phyloP scores from a whole-genome alignment of 2,113 vertebrate species.

The Corythaixoides concolor region DNA sequence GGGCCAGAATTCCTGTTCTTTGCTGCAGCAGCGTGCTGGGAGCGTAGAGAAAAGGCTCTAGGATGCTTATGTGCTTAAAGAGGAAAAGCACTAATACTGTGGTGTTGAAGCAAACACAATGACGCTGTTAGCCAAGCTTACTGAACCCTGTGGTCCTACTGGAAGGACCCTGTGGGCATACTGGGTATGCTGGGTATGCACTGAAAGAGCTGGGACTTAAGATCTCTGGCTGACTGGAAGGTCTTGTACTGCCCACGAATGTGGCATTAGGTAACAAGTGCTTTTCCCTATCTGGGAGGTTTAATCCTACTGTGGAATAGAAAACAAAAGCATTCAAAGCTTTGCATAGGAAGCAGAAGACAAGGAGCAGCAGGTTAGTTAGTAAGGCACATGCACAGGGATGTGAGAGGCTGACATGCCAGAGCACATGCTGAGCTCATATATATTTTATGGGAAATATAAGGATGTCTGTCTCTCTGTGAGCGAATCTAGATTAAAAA shows the following conservation, averaged over 20 bases:
- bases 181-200: neutral
- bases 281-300: neutral
- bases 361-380: neutral
- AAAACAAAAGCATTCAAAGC: neutral
- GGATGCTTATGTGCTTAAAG: neutral
- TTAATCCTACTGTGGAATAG: neutral
- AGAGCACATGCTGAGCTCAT: neutral
- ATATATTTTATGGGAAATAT: neutral
- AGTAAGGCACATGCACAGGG: neutral
- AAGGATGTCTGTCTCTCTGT: neutral
- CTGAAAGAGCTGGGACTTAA: neutral
- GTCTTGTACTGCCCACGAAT: neutral
- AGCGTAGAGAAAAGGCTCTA: neutral
- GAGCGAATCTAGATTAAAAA: neutral
- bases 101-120: neutral
- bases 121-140: neutral
- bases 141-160: neutral
- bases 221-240: neutral
- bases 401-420: neutral
- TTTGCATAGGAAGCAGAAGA: neutral
- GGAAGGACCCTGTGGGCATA: too few species aligned
- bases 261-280: neutral
- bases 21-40: neutral
- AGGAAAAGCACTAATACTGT: neutral
- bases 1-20: slow-evolving; percentile 15